Conservation (phyloP, 2,113 vertebrate species). For the Malurus cyaneus region DNA sequence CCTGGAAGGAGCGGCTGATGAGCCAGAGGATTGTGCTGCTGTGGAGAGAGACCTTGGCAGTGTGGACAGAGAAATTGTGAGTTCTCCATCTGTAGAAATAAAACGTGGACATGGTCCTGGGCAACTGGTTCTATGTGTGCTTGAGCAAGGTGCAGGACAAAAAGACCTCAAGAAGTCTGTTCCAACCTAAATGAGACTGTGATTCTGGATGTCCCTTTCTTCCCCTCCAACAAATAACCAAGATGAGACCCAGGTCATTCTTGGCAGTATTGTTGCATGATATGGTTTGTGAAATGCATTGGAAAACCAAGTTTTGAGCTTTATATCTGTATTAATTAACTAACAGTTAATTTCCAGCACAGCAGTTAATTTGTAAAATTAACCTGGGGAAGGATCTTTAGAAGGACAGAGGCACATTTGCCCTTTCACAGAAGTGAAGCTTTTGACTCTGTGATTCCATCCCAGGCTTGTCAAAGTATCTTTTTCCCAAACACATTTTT, state of each 20-base stretch:
- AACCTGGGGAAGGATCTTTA: background rate
- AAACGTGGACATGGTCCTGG: fast-evolving
- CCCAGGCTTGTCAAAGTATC: background rate
- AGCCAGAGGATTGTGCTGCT: background rate
- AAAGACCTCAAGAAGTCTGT: background rate
- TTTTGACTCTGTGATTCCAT: background rate
- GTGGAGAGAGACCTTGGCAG: background rate
- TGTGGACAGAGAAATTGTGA: background rate
- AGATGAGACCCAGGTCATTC: background rate
- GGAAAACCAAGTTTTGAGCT: background rate
- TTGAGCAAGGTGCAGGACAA: background rate
- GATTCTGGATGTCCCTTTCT: background rate
- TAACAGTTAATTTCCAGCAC: background rate
- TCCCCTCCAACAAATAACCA: background rate
- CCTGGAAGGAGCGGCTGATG: background rate
- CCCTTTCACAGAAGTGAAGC: background rate
- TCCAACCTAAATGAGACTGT: background rate
- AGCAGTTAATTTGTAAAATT: background rate
- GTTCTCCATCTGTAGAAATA: background rate
- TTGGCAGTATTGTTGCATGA: background rate
- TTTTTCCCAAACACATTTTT: background rate
- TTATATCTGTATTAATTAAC: background rate
- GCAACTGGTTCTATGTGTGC: background rate
- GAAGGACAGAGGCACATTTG: background rate
- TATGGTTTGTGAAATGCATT: background rate